These are phyloP conservation scores for Boloria selene DNA, from an alignment of 2,888 invertebrate species.

Conservation along the genomic window DNA sequence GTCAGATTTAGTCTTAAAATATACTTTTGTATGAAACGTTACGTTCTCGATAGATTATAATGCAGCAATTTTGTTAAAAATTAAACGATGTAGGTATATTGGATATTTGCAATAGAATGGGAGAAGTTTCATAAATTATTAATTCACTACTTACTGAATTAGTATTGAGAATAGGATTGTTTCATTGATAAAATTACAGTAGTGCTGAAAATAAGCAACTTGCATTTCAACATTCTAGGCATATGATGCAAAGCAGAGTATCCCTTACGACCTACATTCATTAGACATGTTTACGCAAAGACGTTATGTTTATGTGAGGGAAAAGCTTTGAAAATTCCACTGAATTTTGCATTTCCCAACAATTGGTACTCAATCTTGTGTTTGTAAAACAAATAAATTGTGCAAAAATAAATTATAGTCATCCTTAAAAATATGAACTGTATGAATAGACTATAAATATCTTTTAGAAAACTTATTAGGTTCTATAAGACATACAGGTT, in stretches of 20 bases:
- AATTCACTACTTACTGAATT: background rate
- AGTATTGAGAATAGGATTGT: background rate
- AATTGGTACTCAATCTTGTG: constrained; percentile 8
- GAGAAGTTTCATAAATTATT: background rate
- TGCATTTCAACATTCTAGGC: constrained; percentile 26
- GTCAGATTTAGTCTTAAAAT: no score
- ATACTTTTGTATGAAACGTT: no score
- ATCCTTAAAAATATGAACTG: no score
- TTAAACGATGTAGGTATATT: no score
- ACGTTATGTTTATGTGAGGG: constrained; percentile 22
- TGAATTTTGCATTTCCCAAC: constrained; percentile 15
- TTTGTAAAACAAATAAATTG: constrained; percentile 14
- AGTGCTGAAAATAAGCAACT: background rate
- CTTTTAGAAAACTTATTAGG: no score
- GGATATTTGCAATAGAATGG: no score
- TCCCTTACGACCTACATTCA: constrained; percentile 50
- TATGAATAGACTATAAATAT: no score
- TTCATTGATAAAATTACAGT: constrained; percentile 6
- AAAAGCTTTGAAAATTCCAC: constrained; percentile 25
- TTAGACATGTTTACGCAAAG: constrained; percentile 51
- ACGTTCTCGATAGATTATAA: no score
- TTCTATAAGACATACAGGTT: no score
- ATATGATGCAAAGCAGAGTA: constrained; percentile 48
- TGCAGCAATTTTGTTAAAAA: no score
- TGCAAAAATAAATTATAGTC: background rate